Conservation (phyloP, 1,140 invertebrate genomes). For the Drosophila orosa region DNA sequence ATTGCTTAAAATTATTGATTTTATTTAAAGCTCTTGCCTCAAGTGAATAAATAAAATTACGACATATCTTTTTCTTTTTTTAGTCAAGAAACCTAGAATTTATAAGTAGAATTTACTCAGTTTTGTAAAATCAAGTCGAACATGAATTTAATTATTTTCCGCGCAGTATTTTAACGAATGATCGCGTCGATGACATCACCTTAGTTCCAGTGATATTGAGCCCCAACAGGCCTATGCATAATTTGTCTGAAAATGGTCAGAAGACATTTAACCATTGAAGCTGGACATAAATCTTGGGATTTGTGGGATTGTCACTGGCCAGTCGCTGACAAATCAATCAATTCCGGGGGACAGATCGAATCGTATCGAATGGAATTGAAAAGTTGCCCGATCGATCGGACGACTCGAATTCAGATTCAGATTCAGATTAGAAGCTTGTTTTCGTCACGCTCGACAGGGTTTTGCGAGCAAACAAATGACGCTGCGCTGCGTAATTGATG, state of each 20-base stretch:
- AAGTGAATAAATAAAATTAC: not conserved
- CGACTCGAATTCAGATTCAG: constrained; percentile 10
- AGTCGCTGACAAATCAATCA: constrained; percentile 72
- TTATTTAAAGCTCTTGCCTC: not conserved
- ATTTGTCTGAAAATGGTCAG: constrained; percentile 77
- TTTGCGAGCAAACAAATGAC: constrained; percentile 58
- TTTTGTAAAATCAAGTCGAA: not conserved
- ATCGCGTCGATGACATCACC: constrained; percentile 64
- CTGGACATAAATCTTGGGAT: constrained; percentile 66
- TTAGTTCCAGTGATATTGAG: constrained; percentile 14
- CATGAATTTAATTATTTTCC: constrained; percentile 16
- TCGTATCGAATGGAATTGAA: constrained; percentile 32
- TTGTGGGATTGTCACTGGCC: constrained; percentile 61
- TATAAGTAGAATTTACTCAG: not conserved
- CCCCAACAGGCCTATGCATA: constrained; percentile 57
- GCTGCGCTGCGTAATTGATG: constrained; percentile 69
- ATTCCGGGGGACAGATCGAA: constrained; percentile 33
- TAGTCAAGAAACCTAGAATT: not conserved
- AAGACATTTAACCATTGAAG: constrained; percentile 59
- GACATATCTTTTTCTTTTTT: not conserved
- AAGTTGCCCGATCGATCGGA: constrained; percentile 54
- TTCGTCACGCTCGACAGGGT: constrained; percentile 37
- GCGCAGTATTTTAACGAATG: constrained; percentile 12
- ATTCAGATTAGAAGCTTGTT: constrained; percentile 56
- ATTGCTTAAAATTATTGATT: not conserved